Evolutionary conservation across 1,140 invertebrate genomes (phyloP), one percentile per base, ranked within the genome.

Genomic region (Akabosia matsudoensis): DNA sequence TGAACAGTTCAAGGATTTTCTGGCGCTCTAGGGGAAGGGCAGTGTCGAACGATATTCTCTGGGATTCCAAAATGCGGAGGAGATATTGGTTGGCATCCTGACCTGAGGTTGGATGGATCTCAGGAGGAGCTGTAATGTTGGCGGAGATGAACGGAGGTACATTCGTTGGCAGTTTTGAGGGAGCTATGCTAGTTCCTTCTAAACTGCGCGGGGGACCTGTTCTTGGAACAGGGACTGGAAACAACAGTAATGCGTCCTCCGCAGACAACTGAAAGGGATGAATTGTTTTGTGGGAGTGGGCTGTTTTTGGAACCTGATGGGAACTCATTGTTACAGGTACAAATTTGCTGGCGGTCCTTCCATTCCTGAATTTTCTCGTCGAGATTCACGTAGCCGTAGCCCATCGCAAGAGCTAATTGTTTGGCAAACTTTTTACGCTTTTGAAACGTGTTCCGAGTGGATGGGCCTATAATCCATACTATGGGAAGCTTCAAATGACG

Each of bases 1-100:
- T 79, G n/a, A 64, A 52, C 56, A 79, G 72, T 18, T 79, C 71
- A n/a, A 79, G 13, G 45, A 79, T 76, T 34, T 76, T 73, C 18
- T 73, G 45, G 28, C 54, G 34, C 14, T 28, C 51, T 2, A 75
- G 26, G 52, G 70, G 70, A 1, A 45, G 3, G 4, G 70, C 33
- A 3, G 70, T 72, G n/a, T 34, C 33, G 26, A 72, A 72, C 3
- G 34, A 13, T 1, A 72, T 45, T 10, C 37, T 4, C 70, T 72
- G 33, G 7, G 37, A 72, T 37, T 34, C 37, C 2, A 72, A 4
- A 45, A 45, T 45, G 33, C 10, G 7, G 3, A n/a, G 22, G 45
- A 72, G 13, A 16, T 45, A 28, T 7, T 7, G 4, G n/a, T 7
- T 30, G 1, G 3, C 26, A 37, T 13, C 33, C 2, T 72, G 1